Conservation (phyloP, 2,113 vertebrate species). For the Pachycephala philippinensis region DNA sequence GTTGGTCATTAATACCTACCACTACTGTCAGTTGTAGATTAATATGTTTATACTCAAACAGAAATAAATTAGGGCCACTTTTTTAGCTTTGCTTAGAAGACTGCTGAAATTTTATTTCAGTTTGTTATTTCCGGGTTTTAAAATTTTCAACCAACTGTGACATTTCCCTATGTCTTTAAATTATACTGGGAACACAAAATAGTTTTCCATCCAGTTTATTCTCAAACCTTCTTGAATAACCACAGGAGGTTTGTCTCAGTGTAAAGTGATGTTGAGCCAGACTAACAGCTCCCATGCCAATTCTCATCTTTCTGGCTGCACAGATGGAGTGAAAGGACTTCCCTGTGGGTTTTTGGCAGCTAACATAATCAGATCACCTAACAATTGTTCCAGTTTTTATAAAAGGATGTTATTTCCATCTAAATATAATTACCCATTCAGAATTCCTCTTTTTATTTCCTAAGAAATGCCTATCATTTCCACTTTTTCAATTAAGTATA, state of each 20-base stretch:
- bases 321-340: constrained; percentile 30
- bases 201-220: background rate
- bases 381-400: background rate
- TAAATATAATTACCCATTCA: background rate
- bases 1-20: background rate
- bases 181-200: background rate
- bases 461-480: background rate
- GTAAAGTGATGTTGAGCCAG: background rate
- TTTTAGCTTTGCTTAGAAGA: background rate
- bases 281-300: constrained; percentile 8
- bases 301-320: background rate
- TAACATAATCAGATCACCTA: background rate
- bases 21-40: background rate
- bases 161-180: background rate
- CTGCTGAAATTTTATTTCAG: background rate
- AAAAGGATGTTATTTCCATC: background rate
- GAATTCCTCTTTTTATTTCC: background rate
- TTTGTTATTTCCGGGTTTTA: background rate
- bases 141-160: background rate
- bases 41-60: background rate
- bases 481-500: background rate
- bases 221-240: background rate
- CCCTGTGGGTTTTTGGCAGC: background rate
- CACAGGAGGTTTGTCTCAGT: background rate
- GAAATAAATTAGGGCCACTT: background rate